Evolutionary conservation across 2,888 invertebrate species (phyloP), one percentile per base, ranked within the genome.

Genomic region (Catocala sponsa): DNA sequence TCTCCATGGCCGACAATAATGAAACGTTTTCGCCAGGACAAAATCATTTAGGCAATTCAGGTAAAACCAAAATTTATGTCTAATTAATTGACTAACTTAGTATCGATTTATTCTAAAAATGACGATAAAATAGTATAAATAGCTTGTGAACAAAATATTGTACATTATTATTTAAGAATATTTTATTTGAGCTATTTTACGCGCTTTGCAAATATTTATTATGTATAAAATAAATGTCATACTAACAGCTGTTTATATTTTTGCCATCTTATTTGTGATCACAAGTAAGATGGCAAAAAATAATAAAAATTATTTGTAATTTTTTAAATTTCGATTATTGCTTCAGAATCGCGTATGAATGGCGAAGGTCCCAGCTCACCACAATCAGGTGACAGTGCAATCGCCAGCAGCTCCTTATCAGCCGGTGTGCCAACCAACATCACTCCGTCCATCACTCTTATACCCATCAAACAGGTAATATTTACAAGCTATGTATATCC

Each of bases 1-100:
- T 98, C 87, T 98, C 98, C 46, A 97, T 98, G 96, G 97, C 97
- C 13, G 98, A 98, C 83, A 96, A 97, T 67, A 97, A 97, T 74
- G 97, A 97, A 80, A 95, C 96, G 1, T 96, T 95, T 80, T 95
- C 96, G 54, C 95, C 95, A 0, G 92, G 95, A 32, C 93, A 95
- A 81, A 93, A 94, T 71, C 91, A 94, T 74, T 82, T 85, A 75
- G 85, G 86, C 72, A 91, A 88, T 68, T 89, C 89, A 66, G 91
- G 91, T 90, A 71, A 68, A 69, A 10, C 25, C 61, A 62, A 38
- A 38, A 38, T 7, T 9, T 25, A 25, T 25, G 1, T 25, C 25
- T 25, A 2, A 25, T 15, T 15, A 15, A 15, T 25, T 25, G 1
- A 25, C 25, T 25, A 25, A 25, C 4, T 25, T 25, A 2, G 4